Evolutionary conservation across 2,797 vertebrate species (phyloP).

Genomic region (Falco cherrug): DNA sequence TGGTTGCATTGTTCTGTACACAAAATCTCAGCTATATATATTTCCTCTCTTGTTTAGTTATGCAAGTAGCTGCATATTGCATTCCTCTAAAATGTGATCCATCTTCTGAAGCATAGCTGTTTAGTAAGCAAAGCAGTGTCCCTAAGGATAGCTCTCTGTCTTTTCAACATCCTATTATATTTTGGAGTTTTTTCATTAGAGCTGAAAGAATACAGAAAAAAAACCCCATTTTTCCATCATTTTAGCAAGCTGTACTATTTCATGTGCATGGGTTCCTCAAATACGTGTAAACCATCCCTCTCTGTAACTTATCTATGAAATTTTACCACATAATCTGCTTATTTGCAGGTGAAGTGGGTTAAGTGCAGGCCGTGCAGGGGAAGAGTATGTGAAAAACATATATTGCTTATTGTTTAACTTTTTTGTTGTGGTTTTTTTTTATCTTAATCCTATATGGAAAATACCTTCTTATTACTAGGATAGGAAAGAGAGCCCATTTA

Average conservation of each 20-base stretch:
- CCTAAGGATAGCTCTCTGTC: not conserved
- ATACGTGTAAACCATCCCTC: not conserved
- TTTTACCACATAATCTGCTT: not conserved
- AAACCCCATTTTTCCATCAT: not conserved
- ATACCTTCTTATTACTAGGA: not conserved
- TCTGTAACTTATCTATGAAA: not conserved
- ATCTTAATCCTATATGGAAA: not conserved
- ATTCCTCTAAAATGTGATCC: not conserved
- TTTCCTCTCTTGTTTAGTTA: not conserved
- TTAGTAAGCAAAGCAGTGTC: not conserved
- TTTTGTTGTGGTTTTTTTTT: not conserved
- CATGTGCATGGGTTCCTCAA: not conserved
- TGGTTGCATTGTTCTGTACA: not conserved
- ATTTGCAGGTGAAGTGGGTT: not conserved
- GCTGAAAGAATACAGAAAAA: not conserved
- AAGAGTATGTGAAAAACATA: not conserved
- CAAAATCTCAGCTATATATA: not conserved
- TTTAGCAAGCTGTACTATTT: not conserved
- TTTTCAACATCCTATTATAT: not conserved
- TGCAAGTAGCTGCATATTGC: not conserved
- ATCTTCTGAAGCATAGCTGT: not conserved
- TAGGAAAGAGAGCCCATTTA: not conserved
- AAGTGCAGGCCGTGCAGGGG: not conserved
- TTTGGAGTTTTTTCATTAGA: not conserved
- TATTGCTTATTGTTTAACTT: not conserved